phyloP scores from a whole-genome alignment of 2,797 vertebrate genomes.

The Enteromius radiatus region DNA sequence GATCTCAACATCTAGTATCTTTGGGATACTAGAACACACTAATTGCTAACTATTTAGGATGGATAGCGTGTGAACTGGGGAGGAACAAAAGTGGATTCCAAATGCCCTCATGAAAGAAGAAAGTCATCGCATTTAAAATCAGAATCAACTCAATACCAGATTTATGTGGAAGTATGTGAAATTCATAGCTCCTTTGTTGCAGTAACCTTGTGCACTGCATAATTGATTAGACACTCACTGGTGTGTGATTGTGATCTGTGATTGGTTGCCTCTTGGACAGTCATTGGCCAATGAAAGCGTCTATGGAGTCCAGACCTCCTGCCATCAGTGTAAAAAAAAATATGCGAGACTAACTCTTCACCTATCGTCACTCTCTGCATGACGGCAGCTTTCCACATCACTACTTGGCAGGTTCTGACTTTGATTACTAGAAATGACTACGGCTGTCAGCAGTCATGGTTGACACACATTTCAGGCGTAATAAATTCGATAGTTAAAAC shows the following conservation, averaged over 20 bases:
- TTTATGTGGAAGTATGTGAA: neutral
- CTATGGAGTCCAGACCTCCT: neutral
- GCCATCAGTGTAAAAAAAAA: neutral
- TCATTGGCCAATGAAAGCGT: neutral
- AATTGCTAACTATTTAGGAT: too few species aligned
- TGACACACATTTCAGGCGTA: constrained; percentile 6
- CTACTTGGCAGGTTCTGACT: neutral
- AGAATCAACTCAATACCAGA: neutral
- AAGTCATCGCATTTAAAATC: neutral
- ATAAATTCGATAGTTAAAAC: neutral
- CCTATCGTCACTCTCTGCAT: neutral
- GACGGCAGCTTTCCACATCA: neutral
- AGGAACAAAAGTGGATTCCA: too few species aligned
- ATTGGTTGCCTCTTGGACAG: neutral
- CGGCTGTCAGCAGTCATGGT: neutral
- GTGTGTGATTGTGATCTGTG: neutral
- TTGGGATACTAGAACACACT: neutral
- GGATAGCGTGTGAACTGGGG: too few species aligned
- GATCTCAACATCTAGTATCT: neutral
- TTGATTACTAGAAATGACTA: constrained; percentile 2
- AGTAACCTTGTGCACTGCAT: neutral
- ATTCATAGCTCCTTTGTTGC: neutral
- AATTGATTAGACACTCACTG: neutral
- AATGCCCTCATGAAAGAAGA: neutral
- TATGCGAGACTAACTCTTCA: neutral